A percentile compares a stretch with the other conserved stretches of the same genome.
phyloP scores from a whole-genome alignment of 1,140 invertebrate species.

The Maconellicoccus hirsutus region DNA sequence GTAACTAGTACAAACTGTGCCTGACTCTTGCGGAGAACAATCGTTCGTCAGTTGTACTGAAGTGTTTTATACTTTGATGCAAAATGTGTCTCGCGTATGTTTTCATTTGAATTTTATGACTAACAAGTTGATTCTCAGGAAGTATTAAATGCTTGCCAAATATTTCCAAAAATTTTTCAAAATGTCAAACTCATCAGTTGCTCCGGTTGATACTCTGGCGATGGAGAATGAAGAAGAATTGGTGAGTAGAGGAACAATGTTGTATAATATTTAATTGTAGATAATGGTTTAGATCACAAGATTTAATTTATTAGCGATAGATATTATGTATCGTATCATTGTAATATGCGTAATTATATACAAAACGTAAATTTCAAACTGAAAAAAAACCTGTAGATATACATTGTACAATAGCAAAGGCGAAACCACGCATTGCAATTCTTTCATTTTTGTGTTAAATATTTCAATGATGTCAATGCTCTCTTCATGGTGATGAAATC shows the following conservation, averaged over 20 bases:
- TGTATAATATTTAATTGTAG: no score
- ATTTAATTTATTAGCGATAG: no score
- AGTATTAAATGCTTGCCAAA: constrained; percentile 7
- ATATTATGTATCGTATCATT: no score
- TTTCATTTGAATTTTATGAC: background rate
- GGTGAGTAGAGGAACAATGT: background rate
- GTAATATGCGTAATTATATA: no score
- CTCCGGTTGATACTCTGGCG: background rate
- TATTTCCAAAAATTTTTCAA: background rate
- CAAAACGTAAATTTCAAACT: no score
- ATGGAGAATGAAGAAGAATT: background rate
- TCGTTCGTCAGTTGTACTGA: background rate
- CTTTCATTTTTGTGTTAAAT: no score
- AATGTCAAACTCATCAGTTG: constrained; percentile 7
- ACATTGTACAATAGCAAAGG: no score
- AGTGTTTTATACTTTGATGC: background rate
- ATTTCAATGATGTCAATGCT: no score
- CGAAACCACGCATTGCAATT: no score
- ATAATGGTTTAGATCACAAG: no score
- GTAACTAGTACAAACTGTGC: background rate
- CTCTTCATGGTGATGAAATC: no score
- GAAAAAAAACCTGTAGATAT: no score
- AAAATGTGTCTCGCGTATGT: background rate
- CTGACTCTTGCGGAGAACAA: background rate
- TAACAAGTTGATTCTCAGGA: background rate